These are phyloP conservation scores for Drosophila antonietae DNA, from an alignment of 2,888 invertebrate species.

Conservation along the genomic window DNA sequence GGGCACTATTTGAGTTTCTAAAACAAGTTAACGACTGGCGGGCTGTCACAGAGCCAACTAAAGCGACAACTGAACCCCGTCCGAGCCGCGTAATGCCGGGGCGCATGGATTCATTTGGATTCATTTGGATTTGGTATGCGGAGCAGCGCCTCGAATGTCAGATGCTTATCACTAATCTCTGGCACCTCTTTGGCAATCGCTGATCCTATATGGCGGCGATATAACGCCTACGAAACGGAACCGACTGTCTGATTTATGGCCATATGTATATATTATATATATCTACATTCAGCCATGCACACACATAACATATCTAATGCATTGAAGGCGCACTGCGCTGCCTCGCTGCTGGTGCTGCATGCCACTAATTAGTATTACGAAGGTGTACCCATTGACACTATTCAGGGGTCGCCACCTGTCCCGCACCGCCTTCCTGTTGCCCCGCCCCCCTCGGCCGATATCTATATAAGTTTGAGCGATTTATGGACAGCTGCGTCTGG, in stretches of 20 bases:
- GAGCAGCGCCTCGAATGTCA: slow-evolving; percentile 44
- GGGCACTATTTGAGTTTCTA: slow-evolving; percentile 14
- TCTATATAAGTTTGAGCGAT: slow-evolving; percentile 48
- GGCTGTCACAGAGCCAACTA: slow-evolving; percentile 10
- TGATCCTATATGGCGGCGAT: slow-evolving; percentile 43
- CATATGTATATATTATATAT: slow-evolving; percentile 2
- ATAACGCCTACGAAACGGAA: slow-evolving; percentile 40
- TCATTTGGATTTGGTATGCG: slow-evolving; percentile 47
- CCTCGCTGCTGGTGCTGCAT: slow-evolving; percentile 42
- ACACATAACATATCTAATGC: slow-evolving; percentile 3
- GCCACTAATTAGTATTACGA: slow-evolving; percentile 64
- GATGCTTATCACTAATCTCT: slow-evolving; percentile 58
- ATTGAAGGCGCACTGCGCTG: slow-evolving; percentile 29
- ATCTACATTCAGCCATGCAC: not conserved
- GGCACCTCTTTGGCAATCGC: slow-evolving; percentile 39
- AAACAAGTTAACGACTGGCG: slow-evolving; percentile 4
- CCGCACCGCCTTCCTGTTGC: not conserved
- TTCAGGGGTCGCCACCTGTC: slow-evolving; percentile 24
- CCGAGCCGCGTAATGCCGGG: not conserved
- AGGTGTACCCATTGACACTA: slow-evolving; percentile 43
- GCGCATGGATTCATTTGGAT: slow-evolving; percentile 4
- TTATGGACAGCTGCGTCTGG: slow-evolving; percentile 65
- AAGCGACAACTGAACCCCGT: not conserved
- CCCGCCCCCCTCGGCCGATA: not conserved
- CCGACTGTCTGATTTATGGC: slow-evolving; percentile 48